Evolutionary conservation across 2,888 invertebrate species (phyloP), one percentile per base, ranked within the genome.

Genomic region (Andrena haemorrhoa): DNA sequence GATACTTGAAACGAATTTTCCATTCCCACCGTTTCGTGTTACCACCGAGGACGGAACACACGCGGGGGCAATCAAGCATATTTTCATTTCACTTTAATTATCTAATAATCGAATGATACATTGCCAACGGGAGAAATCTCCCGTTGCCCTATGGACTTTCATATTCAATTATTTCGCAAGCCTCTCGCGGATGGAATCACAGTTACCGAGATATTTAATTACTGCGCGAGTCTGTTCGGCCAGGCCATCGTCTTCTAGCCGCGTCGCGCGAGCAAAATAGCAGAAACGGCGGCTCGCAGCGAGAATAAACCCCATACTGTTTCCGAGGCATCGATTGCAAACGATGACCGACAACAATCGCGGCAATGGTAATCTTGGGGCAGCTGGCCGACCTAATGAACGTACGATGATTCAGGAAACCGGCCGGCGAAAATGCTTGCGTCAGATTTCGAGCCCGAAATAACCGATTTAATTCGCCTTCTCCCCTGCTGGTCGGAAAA

Each of bases 261-360:
- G 60, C 68, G 73, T 31, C 65, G 69, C 73, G 82, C 73, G 73
- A 63, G 63, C 69, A 41, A 72, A 82, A 83, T 85, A 76, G 79
- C 78, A 47, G 74, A 35, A 58, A 76, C 51, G 35, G 56, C 70
- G 16, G 23, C 23, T 26, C 71, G 68, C 78, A 51, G 47, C 64
- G 65, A 60, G 79, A 77, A 82, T 76, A 76, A 87, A 75, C 84
- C 86, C 79, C 86, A 83, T 88, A 86, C 87, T 83, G 87, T 87
- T 87, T 73, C 56, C 75, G 66, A 63, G 75, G 85, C 87, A 87
- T 87, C 88, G 88, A 88, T 88, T 89, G 89, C 89, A 87, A 87
- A 85, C 82, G 89, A 88, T 88, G 88, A 88, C 89, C 86, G 75
- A 89, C 88, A 89, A 88, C 80, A 89, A 88, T 89, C 81, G 79